Evolutionary conservation across 2,113 vertebrate genomes (phyloP).

Genomic region (Syngnathus floridae): DNA sequence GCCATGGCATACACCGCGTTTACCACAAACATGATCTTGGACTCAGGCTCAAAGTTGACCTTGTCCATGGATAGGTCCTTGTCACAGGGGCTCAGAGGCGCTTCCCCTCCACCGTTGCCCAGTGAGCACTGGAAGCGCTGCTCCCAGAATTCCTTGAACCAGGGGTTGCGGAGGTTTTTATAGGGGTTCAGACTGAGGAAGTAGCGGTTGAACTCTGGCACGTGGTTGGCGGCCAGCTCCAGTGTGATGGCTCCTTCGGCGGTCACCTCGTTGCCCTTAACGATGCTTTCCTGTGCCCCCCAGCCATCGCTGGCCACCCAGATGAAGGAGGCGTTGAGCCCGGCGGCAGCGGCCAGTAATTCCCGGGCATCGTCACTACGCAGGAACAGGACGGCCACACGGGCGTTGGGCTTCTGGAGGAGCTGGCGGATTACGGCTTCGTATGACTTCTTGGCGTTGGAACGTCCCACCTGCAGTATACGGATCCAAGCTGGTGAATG

Average conservation of each 20-base stretch:
- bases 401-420: conserved; percentile 90
- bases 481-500: conserved; percentile 2
- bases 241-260: conserved; percentile 92
- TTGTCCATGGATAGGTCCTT: conserved; percentile 81
- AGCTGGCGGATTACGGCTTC: conserved; percentile 90
- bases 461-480: conserved; percentile 76
- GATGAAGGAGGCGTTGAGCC: conserved; percentile 90
- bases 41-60: conserved; percentile 90
- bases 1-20: conserved; percentile 97
- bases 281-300: conserved; percentile 94
- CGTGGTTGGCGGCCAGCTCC: conserved; percentile 86
- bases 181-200: conserved; percentile 85
- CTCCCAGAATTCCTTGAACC: conserved; percentile 98
- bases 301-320: conserved; percentile 98
- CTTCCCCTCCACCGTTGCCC: conserved; percentile 35
- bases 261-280: conserved; percentile 88
- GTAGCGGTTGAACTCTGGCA: conserved; percentile 88
- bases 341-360: conserved; percentile 85
- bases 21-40: conserved; percentile 99
- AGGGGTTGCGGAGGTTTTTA: conserved; percentile 89
- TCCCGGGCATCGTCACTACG: conserved; percentile 89
- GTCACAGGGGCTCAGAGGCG: conserved; percentile 73
- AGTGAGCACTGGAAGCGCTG: conserved; percentile 94
- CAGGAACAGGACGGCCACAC: conserved; percentile 92
- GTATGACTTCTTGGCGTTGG: conserved; percentile 92